Evolutionary conservation across 2,113 vertebrate species (phyloP).

Genomic region (Anas platyrhynchos): DNA sequence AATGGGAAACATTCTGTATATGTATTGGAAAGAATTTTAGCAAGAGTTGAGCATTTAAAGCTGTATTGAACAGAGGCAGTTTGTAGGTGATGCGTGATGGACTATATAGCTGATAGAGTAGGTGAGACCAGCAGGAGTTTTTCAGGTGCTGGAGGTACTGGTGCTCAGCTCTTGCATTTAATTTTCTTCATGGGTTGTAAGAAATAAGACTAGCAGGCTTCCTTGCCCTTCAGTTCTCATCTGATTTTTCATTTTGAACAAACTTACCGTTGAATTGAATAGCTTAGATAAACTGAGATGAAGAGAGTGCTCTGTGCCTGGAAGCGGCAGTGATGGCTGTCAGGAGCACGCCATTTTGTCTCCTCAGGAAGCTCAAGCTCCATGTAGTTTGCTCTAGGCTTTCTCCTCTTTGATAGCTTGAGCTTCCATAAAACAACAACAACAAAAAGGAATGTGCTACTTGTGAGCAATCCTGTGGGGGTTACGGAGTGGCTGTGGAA

Average conservation of each 20-base stretch:
- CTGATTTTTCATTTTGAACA: background rate
- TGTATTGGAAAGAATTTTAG: background rate
- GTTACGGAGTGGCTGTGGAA: background rate
- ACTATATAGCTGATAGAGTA: background rate
- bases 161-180: background rate
- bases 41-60: background rate
- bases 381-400: background rate
- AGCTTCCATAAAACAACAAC: background rate
- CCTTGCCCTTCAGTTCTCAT: background rate
- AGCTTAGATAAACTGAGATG: background rate
- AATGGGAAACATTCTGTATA: background rate
- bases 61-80: background rate
- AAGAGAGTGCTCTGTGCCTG: background rate
- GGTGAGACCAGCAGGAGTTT: background rate
- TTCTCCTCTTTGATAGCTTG: background rate
- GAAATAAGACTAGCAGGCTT: background rate
- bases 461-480: background rate
- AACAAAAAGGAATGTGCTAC: background rate
- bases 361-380: background rate
- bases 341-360: accelerated
- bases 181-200: background rate
- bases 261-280: background rate
- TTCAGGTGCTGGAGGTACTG: background rate
- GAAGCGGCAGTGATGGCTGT: background rate
- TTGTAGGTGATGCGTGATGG: background rate